phyloP scores from a whole-genome alignment of 64 coral and sea anemone species.

The Montipora cactus region DNA sequence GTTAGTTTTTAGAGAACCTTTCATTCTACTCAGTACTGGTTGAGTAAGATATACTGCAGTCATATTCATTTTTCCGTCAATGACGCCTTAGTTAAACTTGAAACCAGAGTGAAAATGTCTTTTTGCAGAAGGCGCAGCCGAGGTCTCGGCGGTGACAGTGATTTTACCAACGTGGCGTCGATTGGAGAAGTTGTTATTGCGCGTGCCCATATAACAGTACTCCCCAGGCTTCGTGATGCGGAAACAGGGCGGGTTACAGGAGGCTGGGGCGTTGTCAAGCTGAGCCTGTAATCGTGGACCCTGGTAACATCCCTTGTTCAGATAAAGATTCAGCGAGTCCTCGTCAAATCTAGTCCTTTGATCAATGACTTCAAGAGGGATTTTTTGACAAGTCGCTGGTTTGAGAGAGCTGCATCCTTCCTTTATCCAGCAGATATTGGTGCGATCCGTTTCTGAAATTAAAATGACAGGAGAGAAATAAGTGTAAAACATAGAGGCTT shows the following conservation, averaged over 20 bases:
- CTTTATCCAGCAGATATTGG: conserved; percentile 27
- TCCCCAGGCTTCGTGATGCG: conserved; percentile 62
- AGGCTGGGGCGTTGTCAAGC: conserved; percentile 53
- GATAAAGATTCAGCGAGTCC: conserved; percentile 26
- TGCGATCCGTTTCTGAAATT: conserved; percentile 59
- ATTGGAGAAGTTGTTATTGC: conserved; percentile 73
- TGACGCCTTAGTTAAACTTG: no score
- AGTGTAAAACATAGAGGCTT: no score
- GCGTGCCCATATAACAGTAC: conserved; percentile 69
- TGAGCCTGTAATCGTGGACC: conserved; percentile 1
- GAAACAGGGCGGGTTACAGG: conserved; percentile 61
- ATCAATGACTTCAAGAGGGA: conserved; percentile 62
- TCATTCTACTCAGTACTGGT: no score
- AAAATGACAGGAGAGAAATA: neutral
- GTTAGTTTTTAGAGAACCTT: no score
- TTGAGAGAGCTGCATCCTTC: conserved; percentile 58
- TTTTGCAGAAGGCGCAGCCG: no score
- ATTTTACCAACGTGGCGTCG: conserved; percentile 56
- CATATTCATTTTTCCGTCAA: no score
- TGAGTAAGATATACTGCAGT: no score
- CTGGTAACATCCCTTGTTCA: conserved; percentile 47
- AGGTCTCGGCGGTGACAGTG: neutral
- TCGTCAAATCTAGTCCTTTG: conserved; percentile 8
- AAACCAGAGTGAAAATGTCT: no score
- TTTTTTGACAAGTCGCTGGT: conserved; percentile 9